These are phyloP conservation scores for Strigamia crassipes DNA, from an alignment of 2,888 invertebrate genomes.

Conservation along the genomic window DNA sequence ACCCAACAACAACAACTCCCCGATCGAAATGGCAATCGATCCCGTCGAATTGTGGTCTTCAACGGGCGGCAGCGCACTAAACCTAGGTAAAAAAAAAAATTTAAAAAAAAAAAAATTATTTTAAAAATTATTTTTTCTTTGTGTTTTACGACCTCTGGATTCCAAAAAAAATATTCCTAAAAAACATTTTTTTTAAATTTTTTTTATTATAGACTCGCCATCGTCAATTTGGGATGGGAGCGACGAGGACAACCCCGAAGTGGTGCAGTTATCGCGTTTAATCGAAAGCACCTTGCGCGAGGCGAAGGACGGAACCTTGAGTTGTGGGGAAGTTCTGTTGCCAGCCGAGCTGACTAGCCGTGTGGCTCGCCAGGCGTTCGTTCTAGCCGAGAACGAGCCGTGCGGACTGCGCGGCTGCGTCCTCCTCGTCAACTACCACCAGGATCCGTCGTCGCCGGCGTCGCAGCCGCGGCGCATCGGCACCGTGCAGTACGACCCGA, in stretches of 20 bases:
- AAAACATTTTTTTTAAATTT: neutral
- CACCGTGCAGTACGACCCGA: constrained; percentile 82
- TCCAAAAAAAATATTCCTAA: neutral
- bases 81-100: constrained; percentile 32
- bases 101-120: too few species aligned
- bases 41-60: constrained; percentile 33
- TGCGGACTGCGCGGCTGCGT: constrained; percentile 85
- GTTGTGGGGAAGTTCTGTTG: constrained; percentile 81
- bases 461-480: constrained; percentile 68
- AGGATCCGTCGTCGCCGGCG: constrained; percentile 62
- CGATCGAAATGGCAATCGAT: constrained; percentile 33
- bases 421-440: constrained; percentile 81
- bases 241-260: neutral
- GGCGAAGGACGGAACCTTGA: constrained; percentile 78
- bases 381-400: constrained; percentile 84
- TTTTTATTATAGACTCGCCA: too few species aligned
- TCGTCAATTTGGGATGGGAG: neutral
- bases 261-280: constrained; percentile 70
- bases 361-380: constrained; percentile 77
- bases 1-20: neutral
- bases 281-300: constrained; percentile 78
- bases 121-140: too few species aligned
- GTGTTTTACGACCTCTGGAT: neutral
- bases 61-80: constrained; percentile 37
- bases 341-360: constrained; percentile 80